Conservation (phyloP, 1,140 invertebrate species). For the Zaprionus africanus region DNA sequence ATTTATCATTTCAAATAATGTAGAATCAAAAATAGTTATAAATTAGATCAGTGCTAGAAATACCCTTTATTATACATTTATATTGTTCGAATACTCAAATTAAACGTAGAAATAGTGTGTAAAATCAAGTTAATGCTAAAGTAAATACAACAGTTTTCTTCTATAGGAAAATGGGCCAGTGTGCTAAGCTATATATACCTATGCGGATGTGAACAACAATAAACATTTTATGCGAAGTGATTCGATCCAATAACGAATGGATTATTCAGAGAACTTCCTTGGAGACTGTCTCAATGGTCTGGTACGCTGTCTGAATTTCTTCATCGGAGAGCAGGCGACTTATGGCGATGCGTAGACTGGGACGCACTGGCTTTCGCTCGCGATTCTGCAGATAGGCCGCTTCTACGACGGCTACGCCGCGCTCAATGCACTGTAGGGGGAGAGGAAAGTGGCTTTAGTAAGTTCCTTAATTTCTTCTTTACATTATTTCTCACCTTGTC, state of each 20-base stretch:
- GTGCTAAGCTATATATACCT: slow-evolving; percentile 3
- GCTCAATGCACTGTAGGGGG: slow-evolving; percentile 86
- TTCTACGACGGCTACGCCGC: slow-evolving; percentile 87
- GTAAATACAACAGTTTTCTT: slow-evolving; percentile 1
- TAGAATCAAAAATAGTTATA: not conserved
- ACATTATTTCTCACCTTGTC: slow-evolving; percentile 61
- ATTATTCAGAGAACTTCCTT: slow-evolving; percentile 33
- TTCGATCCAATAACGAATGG: no score
- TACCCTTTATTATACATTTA: not conserved
- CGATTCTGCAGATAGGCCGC: slow-evolving; percentile 88
- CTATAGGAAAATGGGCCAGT: not conserved
- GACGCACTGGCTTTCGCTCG: slow-evolving; percentile 87
- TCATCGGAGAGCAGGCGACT: slow-evolving; percentile 86
- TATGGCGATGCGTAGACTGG: slow-evolving; percentile 88
- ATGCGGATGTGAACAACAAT: slow-evolving; percentile 30
- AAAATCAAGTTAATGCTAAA: slow-evolving; percentile 12
- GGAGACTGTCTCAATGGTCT: slow-evolving; percentile 65
- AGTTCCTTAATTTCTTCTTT: not conserved
- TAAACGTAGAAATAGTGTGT: not conserved
- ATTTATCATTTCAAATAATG: not conserved
- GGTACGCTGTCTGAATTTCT: slow-evolving; percentile 84
- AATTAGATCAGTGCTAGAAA: not conserved
- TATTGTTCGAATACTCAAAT: not conserved
- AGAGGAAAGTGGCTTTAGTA: not conserved
- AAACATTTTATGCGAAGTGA: slow-evolving; percentile 12